Base-by-base conservation (phyloP, 2,797 vertebrate genomes). In the Tauraco hartlaubi region DNA sequence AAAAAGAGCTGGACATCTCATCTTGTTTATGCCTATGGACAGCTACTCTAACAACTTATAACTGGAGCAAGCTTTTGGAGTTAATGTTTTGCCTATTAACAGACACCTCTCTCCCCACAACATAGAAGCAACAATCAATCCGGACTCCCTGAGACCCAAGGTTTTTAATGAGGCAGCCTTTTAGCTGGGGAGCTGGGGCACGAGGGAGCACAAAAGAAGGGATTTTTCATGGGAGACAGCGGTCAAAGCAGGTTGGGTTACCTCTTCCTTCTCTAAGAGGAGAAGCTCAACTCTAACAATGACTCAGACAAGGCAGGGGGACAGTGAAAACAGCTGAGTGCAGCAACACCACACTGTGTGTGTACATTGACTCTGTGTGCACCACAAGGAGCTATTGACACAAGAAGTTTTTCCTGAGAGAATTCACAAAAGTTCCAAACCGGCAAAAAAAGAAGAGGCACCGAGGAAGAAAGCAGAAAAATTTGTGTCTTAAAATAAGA, bases 341-440 rank as follows among this genome's bases (percentile, higher is more conserved):
- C n/a, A 41, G 39, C 62, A 81, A 49, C 12, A 29, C 13, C 6
- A 35, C 1, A 0, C 18, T 56, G 33, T 56, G 26, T 0, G 0
- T 63, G 26, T 31, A 41, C 39, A 37, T 15, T 22, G 41, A n/a
- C 43, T 61, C 9, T 51, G 39, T 68, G 37, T 43, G 41, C 22
- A 72, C 29, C 43, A 25, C 25, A 31, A 67, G 15, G 12, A 85
- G 21, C 11, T 90, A 49, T 15, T 54, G 28, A 59, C 37, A 37
- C 56, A 67, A 73, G n/a, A 78, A 73, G 4, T 58, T 91, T 83
- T 77, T 26, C 43, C 58, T 62, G 17, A 71, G 26, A 85, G 12
- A 75, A 68, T 58, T 72, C 13, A 41, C 63, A 80, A 61, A 56
- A 63, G 15, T 72, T 83, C 39, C 29, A 71, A 91, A 74, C 12